These are phyloP conservation scores for Dryoscopus gambensis DNA, from an alignment of 2,113 vertebrate species.

Conservation along the genomic window DNA sequence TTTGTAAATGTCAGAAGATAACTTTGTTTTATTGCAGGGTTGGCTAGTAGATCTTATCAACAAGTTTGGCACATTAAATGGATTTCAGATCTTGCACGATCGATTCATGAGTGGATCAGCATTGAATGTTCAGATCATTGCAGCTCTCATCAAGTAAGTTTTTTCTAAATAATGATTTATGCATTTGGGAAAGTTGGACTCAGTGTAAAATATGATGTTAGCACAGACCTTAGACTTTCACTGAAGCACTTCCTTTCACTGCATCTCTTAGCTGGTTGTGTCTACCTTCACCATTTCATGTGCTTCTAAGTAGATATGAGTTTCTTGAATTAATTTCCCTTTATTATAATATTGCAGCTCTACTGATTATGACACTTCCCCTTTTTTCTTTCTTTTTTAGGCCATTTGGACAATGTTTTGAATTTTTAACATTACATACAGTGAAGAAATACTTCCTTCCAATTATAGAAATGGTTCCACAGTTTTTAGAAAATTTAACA, in stretches of 20 bases:
- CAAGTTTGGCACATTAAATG: conserved; percentile 98
- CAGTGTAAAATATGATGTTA: neutral
- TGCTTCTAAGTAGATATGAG: neutral
- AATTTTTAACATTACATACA: conserved; percentile 98
- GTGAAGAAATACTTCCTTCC: conserved; percentile 99
- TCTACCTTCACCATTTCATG: neutral
- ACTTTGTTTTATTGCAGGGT: conserved; percentile 78
- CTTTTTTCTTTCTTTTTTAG: conserved; percentile 68
- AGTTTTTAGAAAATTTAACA: conserved; percentile 99
- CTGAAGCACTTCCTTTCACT: neutral
- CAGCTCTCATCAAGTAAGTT: conserved; percentile 99
- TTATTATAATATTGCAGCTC: neutral
- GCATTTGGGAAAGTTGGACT: neutral
- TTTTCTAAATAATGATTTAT: neutral
- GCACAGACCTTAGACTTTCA: neutral
- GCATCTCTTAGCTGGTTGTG: neutral
- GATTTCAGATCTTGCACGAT: conserved; percentile 99
- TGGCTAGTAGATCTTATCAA: conserved; percentile 99
- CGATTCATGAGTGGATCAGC: conserved; percentile 98
- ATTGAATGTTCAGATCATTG: conserved; percentile 99
- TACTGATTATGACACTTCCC: neutral
- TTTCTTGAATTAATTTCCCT: neutral
- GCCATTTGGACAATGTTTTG: conserved; percentile 99
- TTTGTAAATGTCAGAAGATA: neutral
- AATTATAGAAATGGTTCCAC: conserved; percentile 99